A percentile compares a stretch with the other conserved stretches of the same genome.
Evolutionary conservation across 2,113 vertebrate genomes (phyloP).

Genomic region (Thunnus maccoyii): DNA sequence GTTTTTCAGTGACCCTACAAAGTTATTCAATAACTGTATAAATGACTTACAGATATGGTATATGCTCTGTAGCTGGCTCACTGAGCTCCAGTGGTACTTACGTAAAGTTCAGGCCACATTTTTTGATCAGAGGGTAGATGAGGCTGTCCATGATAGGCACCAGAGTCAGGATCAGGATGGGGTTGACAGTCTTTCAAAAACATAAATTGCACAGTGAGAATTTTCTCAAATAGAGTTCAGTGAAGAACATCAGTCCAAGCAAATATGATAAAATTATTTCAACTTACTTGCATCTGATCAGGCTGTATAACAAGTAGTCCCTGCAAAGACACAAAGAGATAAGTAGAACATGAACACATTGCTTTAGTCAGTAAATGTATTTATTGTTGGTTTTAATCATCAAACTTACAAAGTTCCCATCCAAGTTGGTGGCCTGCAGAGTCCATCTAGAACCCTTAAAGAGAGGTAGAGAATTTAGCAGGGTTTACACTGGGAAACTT

Average conservation of each 20-base stretch:
- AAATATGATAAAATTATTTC: neutral
- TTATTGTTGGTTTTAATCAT: neutral
- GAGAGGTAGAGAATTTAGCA: slow-evolving; percentile 11
- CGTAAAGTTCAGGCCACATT: slow-evolving; percentile 95
- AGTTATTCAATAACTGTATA: neutral
- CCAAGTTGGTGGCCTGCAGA: slow-evolving; percentile 93
- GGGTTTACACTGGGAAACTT: neutral
- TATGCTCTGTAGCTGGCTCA: neutral
- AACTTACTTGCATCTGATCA: slow-evolving; percentile 96
- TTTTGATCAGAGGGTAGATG: slow-evolving; percentile 92
- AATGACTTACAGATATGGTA: neutral
- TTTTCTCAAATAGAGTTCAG: neutral
- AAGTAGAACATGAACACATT: slow-evolving; percentile 8
- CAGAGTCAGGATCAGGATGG: slow-evolving; percentile 93
- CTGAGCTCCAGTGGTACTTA: slow-evolving; percentile 79
- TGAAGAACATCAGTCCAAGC: neutral
- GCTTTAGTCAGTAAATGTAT: neutral
- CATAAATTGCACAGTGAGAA: slow-evolving; percentile 8
- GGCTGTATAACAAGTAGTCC: slow-evolving; percentile 89
- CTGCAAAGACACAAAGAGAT: slow-evolving; percentile 76
- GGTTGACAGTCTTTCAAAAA: slow-evolving; percentile 89
- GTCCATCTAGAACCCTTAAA: slow-evolving; percentile 96
- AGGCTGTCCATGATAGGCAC: slow-evolving; percentile 89
- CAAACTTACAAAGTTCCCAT: slow-evolving; percentile 91
- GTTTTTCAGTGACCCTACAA: neutral